phyloP scores from a whole-genome alignment of 37 sponge, comb jelly and placozoan genomes.

The Agelas oroides region DNA sequence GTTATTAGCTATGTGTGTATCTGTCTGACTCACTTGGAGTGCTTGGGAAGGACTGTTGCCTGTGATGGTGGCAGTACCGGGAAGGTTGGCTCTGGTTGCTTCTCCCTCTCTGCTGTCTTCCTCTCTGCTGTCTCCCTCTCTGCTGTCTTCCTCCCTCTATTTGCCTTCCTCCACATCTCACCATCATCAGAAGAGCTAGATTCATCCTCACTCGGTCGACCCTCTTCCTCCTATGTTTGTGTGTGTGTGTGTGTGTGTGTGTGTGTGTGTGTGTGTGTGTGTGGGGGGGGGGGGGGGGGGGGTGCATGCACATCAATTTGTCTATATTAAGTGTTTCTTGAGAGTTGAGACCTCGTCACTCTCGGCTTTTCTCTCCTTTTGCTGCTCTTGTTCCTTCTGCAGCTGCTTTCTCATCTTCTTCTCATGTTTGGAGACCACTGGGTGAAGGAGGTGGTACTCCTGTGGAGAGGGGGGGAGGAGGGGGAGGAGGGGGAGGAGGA shows the following conservation, averaged over 20 bases:
- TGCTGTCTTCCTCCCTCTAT: background rate
- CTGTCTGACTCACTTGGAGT: background rate
- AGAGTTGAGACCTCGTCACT: slow-evolving; percentile 5
- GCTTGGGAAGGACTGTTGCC: background rate
- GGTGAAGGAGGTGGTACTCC: slow-evolving; percentile 86
- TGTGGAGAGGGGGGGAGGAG: background rate
- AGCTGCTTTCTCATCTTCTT: slow-evolving; percentile 48
- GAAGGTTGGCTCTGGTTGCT: background rate
- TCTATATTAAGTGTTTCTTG: background rate
- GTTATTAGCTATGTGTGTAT: too few relatives aligned
- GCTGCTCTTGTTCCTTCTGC: slow-evolving; percentile 28
- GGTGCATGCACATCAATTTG: background rate
- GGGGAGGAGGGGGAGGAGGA: too few relatives aligned
- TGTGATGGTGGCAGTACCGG: background rate
- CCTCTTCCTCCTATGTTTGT: slow-evolving; percentile 19
- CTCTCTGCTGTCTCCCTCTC: background rate
- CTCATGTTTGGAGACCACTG: slow-evolving; percentile 74
- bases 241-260: background rate
- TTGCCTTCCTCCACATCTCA: slow-evolving; percentile 22
- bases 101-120: background rate
- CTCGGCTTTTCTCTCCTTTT: slow-evolving; percentile 26
- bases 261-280: too few relatives aligned
- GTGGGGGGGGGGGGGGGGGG: background rate
- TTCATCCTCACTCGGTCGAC: slow-evolving; percentile 33
- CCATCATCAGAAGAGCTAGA: slow-evolving; percentile 52